These are phyloP conservation scores for Rhagonycha lutea DNA, from an alignment of 2,888 invertebrate species.

Conservation along the genomic window DNA sequence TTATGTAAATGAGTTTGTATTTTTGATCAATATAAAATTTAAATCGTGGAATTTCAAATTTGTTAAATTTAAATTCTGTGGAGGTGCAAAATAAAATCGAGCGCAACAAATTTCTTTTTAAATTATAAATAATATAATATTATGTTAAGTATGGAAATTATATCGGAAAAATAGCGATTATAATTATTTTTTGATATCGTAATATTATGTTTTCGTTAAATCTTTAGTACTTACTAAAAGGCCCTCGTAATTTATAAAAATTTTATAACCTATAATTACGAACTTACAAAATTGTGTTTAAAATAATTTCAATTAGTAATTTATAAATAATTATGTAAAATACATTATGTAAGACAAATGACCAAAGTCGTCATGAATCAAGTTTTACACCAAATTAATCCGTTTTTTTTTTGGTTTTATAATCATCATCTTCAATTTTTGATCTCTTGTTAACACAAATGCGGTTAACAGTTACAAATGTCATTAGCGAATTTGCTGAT, in stretches of 20 bases:
- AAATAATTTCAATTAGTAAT: background rate
- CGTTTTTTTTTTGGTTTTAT: background rate
- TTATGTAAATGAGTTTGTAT: background rate
- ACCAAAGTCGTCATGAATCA: background rate
- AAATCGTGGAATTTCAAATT: background rate
- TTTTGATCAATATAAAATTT: background rate
- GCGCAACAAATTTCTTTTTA: background rate
- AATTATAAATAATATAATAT: background rate
- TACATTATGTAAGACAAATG: background rate
- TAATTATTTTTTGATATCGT: no score
- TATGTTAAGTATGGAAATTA: background rate
- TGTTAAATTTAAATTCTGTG: background rate
- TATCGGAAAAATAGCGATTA: no score
- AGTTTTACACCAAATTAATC: background rate
- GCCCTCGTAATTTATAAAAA: background rate
- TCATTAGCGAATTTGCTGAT: background rate
- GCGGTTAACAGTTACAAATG: background rate
- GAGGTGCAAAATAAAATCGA: background rate
- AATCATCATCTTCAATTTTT: background rate
- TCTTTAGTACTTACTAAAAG: background rate
- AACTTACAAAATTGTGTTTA: background rate
- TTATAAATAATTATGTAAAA: background rate
- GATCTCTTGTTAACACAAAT: background rate
- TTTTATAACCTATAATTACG: background rate
- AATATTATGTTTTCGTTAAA: background rate